Conservation (phyloP, 2,113 vertebrate species). For the Eulacestoma nigropectus region DNA sequence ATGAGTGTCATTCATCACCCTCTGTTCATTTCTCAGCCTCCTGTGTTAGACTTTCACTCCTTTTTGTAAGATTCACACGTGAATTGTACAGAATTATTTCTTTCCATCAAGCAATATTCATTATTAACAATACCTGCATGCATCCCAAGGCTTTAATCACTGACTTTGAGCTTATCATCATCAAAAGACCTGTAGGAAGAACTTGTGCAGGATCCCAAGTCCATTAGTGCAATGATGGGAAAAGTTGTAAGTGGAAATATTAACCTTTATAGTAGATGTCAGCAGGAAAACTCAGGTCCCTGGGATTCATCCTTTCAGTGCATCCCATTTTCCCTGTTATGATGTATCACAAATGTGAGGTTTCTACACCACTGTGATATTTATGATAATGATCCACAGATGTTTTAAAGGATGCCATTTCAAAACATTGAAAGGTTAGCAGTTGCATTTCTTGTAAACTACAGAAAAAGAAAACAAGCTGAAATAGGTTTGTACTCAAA, state of each 20-base stretch:
- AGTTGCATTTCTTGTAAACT: background rate
- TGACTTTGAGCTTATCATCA: background rate
- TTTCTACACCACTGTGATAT: conserved; percentile 51
- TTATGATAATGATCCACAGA: conserved; percentile 56
- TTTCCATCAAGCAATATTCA: background rate
- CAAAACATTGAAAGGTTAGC: conserved; percentile 44
- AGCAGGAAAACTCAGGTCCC: background rate
- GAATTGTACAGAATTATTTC: background rate
- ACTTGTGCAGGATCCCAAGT: background rate
- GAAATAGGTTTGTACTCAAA: conserved; percentile 11
- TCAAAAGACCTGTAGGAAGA: background rate
- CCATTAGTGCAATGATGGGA: background rate
- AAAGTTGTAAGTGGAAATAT: background rate
- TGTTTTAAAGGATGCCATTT: conserved; percentile 41
- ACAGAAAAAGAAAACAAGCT: background rate
- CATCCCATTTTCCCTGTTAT: background rate
- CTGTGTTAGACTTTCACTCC: background rate
- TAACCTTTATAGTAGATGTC: background rate
- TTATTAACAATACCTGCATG: background rate
- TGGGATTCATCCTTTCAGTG: background rate
- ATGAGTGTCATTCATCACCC: background rate
- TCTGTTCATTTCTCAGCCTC: conserved; percentile 41
- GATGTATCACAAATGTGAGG: background rate
- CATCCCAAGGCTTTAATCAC: background rate
- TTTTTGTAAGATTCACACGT: background rate